Evolutionary conservation across 2,888 invertebrate genomes (phyloP).

Genomic region (Stenotaenia linearis): DNA sequence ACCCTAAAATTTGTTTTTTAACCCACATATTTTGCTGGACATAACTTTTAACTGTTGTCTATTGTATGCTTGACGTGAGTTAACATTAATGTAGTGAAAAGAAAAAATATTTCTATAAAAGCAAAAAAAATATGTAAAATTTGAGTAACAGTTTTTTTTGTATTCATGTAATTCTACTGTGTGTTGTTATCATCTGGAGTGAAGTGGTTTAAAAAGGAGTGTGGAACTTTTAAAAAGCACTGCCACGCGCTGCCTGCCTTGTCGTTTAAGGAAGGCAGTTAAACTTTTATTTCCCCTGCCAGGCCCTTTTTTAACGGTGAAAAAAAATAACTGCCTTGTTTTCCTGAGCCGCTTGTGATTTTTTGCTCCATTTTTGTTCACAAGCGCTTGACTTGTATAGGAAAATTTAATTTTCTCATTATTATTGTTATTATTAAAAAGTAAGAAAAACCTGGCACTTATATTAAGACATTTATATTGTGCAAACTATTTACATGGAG

Average conservation of each 20-base stretch:
- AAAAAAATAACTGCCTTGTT: neutral
- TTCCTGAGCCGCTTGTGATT: neutral
- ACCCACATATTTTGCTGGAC: slow-evolving; percentile 6
- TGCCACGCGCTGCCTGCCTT: slow-evolving; percentile 29
- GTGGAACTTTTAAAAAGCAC: slow-evolving; percentile 30
- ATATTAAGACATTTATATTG: neutral
- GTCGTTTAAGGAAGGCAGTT: neutral
- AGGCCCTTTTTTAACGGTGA: slow-evolving; percentile 13
- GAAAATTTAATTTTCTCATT: neutral
- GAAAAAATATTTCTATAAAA: slow-evolving; percentile 4
- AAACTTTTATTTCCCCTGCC: neutral
- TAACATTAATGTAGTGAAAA: neutral
- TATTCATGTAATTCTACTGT: neutral
- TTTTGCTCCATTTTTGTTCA: neutral
- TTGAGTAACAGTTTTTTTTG: neutral
- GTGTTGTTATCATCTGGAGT: slow-evolving; percentile 21
- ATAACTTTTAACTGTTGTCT: slow-evolving; percentile 17
- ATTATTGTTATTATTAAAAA: too few species aligned
- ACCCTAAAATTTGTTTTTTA: neutral
- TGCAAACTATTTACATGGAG: neutral
- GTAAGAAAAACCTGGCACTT: neutral
- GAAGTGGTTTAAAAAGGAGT: neutral
- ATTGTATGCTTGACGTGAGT: slow-evolving; percentile 3
- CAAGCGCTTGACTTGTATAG: neutral
- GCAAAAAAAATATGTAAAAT: neutral